A percentile compares a stretch with the other conserved stretches of the same genome.
These are phyloP conservation scores for Luffia ferchaultella DNA, from an alignment of 2,888 invertebrate species.

Conservation along the genomic window DNA sequence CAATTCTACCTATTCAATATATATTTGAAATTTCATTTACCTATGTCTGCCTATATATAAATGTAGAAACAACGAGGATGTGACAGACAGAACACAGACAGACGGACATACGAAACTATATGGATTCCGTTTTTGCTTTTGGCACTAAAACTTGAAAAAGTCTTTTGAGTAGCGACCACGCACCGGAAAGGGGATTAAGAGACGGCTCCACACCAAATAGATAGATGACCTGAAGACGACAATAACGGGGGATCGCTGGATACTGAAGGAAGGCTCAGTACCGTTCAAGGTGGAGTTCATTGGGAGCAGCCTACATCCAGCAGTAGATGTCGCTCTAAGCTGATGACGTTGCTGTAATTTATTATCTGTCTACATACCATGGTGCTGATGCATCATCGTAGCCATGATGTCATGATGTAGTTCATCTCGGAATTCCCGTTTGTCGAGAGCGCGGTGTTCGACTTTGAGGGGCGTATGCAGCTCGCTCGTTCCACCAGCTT, in stretches of 20 bases:
- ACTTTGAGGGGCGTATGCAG: constrained; percentile 40
- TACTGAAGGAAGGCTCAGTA: background rate
- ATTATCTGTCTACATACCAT: constrained; percentile 21
- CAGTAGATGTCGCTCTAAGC: background rate
- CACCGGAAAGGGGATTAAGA: too few relatives aligned
- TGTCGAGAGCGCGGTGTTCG: constrained; percentile 32
- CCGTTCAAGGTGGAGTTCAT: background rate
- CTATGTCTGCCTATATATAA: too few relatives aligned
- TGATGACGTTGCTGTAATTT: background rate
- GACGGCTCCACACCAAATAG: background rate
- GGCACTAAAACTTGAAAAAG: too few relatives aligned
- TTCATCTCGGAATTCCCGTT: constrained; percentile 56
- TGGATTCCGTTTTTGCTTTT: too few relatives aligned
- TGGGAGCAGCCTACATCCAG: too few relatives aligned
- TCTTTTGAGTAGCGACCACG: too few relatives aligned
- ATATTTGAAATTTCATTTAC: too few relatives aligned
- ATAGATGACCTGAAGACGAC: background rate
- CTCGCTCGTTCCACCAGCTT: constrained; percentile 27
- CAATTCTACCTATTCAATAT: too few relatives aligned
- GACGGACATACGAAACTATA: too few relatives aligned
- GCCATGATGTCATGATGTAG: constrained; percentile 65
- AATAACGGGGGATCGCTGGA: background rate
- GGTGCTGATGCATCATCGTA: constrained; percentile 57
- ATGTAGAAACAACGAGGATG: too few relatives aligned
- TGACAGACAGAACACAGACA: too few relatives aligned